Base-by-base conservation (phyloP, 2,113 vertebrate genomes). In the Orthonyx spaldingii region DNA sequence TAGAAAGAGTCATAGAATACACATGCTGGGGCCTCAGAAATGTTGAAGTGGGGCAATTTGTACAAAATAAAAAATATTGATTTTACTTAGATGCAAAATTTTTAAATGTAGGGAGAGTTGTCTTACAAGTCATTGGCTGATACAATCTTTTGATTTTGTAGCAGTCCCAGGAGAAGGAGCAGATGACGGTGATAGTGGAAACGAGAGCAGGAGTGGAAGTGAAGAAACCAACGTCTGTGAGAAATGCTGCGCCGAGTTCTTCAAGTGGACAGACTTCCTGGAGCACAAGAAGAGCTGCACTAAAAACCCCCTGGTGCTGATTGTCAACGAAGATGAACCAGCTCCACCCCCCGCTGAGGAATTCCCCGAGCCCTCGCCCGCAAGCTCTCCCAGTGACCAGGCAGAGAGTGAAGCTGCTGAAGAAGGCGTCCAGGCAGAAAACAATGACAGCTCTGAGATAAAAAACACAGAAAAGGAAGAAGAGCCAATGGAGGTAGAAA, bases 171-270 rank as follows among this genome's bases (percentile, higher is more conserved):
- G 99, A 96, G 99, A 99, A 85, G 98, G 98, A 93, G 97, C 98
- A 83, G 99, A 99, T 35, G 99, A 99, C 66, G 99, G 98, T 11
- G 99, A 99, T 96, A 99, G 99, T 2, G 99, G 99, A 75, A 98
- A 98, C 0, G 99, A 99, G 98, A 99, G 99, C 98, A 97, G 98
- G 90, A 99, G 99, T 4, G 99, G 99, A 92, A 98, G 99, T 4
- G 99, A 99, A 96, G 99, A 99, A 96, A 99, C 99, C 49, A 99
- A 98, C 6, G 95, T 99, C 89, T 99, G 99, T 57, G 99, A 99
- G 95, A 98, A 99, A 96, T 99, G 99, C 97, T 99, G 99, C 4
- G 99, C 99, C 0, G 99, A 99, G 96, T 99, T 99, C 98, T 99
- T 99, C 98, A 99, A 99, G 98, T 99, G 99, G 99, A 97, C 98